These are phyloP conservation scores for Cromileptes altivelis DNA, from an alignment of 2,113 vertebrate species.

Conservation along the genomic window DNA sequence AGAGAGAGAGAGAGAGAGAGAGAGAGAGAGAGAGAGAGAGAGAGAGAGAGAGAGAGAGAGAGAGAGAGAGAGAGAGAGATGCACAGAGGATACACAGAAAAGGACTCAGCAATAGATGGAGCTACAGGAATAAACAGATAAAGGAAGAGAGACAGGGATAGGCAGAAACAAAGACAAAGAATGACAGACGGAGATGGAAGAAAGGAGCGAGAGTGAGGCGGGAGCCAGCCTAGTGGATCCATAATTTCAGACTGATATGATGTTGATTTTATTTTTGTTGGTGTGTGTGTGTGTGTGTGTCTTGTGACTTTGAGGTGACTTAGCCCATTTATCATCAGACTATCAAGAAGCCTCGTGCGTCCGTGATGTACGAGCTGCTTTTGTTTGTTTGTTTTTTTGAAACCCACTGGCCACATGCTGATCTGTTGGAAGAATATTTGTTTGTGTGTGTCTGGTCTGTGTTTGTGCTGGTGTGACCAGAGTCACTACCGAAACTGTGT, in stretches of 20 bases:
- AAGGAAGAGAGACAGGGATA: slow-evolving; percentile 47
- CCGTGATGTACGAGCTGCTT: background rate
- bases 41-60: slow-evolving; percentile 28
- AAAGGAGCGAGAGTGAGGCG: slow-evolving; percentile 43
- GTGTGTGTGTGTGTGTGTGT: background rate
- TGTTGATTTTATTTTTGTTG: slow-evolving; percentile 53
- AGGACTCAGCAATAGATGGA: slow-evolving; percentile 34
- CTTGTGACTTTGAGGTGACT: slow-evolving; percentile 54
- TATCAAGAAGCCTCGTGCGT: slow-evolving; percentile 15
- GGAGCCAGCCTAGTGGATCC: slow-evolving; percentile 40
- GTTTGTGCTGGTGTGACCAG: slow-evolving; percentile 56
- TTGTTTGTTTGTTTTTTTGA: slow-evolving; percentile 29
- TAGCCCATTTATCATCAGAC: slow-evolving; percentile 40
- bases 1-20: slow-evolving; percentile 39
- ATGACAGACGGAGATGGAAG: slow-evolving; percentile 58
- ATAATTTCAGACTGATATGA: slow-evolving; percentile 47
- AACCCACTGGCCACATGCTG: slow-evolving; percentile 27
- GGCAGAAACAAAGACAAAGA: slow-evolving; percentile 61
- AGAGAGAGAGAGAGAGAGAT: slow-evolving; percentile 12
- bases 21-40: background rate
- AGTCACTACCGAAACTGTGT: slow-evolving; percentile 66
- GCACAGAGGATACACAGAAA: slow-evolving; percentile 20
- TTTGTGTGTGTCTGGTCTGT: slow-evolving; percentile 53
- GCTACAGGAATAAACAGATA: slow-evolving; percentile 45
- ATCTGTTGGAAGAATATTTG: slow-evolving; percentile 21